phyloP scores from a whole-genome alignment of 2,888 invertebrate species.

The Trissoscelio sp. region DNA sequence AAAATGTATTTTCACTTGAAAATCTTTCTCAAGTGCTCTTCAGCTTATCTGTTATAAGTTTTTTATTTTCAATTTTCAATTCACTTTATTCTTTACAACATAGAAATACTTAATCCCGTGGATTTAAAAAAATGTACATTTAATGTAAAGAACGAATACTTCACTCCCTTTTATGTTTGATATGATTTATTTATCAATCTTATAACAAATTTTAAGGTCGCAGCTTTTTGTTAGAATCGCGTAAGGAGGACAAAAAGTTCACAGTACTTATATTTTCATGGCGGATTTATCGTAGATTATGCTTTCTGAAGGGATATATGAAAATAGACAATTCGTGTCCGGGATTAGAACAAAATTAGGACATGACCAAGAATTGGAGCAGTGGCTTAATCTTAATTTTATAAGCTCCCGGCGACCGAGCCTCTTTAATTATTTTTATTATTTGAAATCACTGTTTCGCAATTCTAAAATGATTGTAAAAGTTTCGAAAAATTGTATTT shows the following conservation, averaged over 20 bases:
- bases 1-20: too few relatives aligned
- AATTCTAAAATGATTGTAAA: neutral
- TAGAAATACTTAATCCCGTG: neutral
- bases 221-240: neutral
- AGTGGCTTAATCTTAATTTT: neutral
- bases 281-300: neutral
- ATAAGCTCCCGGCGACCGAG: neutral
- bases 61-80: neutral
- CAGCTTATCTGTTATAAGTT: neutral
- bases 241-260: neutral
- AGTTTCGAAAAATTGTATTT: too few relatives aligned
- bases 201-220: neutral
- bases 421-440: neutral
- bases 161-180: neutral
- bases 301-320: neutral
- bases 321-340: neutral
- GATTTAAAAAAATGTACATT: neutral
- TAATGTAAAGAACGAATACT: neutral
- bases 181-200: conserved; percentile 2
- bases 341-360: conserved; percentile 1
- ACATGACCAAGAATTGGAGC: neutral
- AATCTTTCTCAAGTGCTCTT: neutral
- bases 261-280: neutral
- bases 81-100: neutral
- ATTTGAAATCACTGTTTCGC: neutral